Evolutionary conservation across 2,113 vertebrate genomes (phyloP).

Genomic region (Epinephelus moara): DNA sequence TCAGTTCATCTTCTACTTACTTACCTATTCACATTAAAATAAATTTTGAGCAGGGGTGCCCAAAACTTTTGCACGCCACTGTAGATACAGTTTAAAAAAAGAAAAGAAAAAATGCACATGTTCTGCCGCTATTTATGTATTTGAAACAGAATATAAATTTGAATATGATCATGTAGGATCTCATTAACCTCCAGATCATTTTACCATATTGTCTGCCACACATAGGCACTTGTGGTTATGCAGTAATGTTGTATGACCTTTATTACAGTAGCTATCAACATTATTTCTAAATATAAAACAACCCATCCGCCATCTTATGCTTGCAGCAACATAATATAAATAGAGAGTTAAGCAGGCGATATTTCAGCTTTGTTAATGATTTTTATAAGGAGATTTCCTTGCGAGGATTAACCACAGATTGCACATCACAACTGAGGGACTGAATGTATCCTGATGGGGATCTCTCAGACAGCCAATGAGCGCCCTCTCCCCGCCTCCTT

Average conservation of each 20-base stretch:
- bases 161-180: not conserved
- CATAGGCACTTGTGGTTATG: not conserved
- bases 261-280: not conserved
- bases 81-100: too few species aligned
- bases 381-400: not conserved
- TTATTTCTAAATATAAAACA: not conserved
- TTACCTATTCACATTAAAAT: too few species aligned
- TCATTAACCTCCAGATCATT: not conserved
- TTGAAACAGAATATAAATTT: too few species aligned
- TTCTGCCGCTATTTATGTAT: too few species aligned
- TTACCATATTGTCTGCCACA: not conserved
- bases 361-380: not conserved
- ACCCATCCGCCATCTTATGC: not conserved
- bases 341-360: rapidly evolving
- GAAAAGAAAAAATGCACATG: too few species aligned
- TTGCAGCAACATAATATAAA: not conserved
- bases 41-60: too few species aligned
- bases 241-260: not conserved
- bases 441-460: not conserved
- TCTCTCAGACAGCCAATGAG: conserved; percentile 46
- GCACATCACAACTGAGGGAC: not conserved
- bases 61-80: too few species aligned
- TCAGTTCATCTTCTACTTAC: too few species aligned
- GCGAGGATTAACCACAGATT: not conserved
- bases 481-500: conserved; percentile 25